A percentile compares a stretch with the other conserved stretches of the same genome.
Conservation (phyloP, 2,797 vertebrate genomes). For the Oceanodroma leucorhoa region DNA sequence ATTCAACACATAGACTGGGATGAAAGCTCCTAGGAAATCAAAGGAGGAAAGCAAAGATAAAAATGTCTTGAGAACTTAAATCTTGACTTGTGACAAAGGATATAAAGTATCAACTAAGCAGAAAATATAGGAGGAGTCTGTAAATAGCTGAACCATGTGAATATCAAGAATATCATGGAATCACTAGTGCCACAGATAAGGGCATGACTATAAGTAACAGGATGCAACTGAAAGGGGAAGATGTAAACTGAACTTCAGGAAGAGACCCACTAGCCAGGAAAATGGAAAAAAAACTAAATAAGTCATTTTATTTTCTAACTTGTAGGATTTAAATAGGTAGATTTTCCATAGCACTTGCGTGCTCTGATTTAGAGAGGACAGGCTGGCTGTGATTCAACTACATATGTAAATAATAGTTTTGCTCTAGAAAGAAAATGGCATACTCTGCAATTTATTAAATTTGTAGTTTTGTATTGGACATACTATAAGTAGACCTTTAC, state of each 20-base stretch:
- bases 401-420: not conserved
- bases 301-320: not conserved
- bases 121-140: not conserved
- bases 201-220: not conserved
- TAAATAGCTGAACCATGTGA: not conserved
- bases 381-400: not conserved
- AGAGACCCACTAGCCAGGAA: not conserved
- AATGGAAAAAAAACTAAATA: not conserved
- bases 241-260: not conserved
- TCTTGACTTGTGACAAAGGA: not conserved
- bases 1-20: not conserved
- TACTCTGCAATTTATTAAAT: slow-evolving; percentile 5
- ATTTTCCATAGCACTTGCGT: not conserved
- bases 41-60: not conserved
- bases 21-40: not conserved
- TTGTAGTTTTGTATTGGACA: slow-evolving; percentile 1
- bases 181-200: not conserved
- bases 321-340: not conserved
- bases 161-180: not conserved
- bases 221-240: not conserved
- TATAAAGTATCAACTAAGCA: not conserved
- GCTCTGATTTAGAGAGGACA: not conserved
- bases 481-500: not conserved
- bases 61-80: not conserved
- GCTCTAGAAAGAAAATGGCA: not conserved